Evolutionary conservation across 2,888 invertebrate genomes (phyloP), one percentile per base, ranked within the genome.

Genomic region (Troglohyphantes excavatus): DNA sequence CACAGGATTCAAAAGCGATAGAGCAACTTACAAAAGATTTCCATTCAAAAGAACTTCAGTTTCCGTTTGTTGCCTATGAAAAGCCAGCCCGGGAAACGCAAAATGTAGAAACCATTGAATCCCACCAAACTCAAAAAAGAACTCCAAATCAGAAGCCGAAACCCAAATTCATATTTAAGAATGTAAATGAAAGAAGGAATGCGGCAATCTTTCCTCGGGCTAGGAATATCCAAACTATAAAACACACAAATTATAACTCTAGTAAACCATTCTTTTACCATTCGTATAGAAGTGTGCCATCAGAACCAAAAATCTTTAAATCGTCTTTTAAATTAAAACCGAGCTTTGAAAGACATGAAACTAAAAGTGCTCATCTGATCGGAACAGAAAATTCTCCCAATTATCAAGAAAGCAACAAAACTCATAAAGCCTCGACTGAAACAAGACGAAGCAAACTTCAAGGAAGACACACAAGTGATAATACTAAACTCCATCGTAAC

Each of bases 21-120:
- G 39, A 46, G 29, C 63, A 27, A n/a, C 29, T 82, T 13, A 33
- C 23, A 29, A 67, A 27, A n/a, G 76, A 81, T n/a, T 87, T 87
- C 21, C 61, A 65, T 6, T 5, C 19, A 26, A 39, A 86, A n/a
- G 17, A 75, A 67, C 33, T 63, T 9, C 27, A 19, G 2, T 65
- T 33, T 63, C 73, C 67, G 0, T 86, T 89, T 43, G 68, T 43
- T n/a, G 19, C 26, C 17, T 83, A 89, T 21, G 29, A 68, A 29
- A 76, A 76, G 27, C 70, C 82, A 27, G 21, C 61, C 17, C 26
- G 68, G 21, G 43, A 29, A 23, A 26, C 17, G 5, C 29, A 23
- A 61, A 33, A 33, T 29, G 6, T 29, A 19, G 67, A 73, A 63
- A 29, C 19, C n/a, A 65, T 82, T 67, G 59, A 67, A 5, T 26